A percentile compares a stretch with the other conserved stretches of the same genome.
Evolutionary conservation across 1,140 invertebrate genomes (phyloP).

Genomic region (Venustaconcha ellipsiformis): DNA sequence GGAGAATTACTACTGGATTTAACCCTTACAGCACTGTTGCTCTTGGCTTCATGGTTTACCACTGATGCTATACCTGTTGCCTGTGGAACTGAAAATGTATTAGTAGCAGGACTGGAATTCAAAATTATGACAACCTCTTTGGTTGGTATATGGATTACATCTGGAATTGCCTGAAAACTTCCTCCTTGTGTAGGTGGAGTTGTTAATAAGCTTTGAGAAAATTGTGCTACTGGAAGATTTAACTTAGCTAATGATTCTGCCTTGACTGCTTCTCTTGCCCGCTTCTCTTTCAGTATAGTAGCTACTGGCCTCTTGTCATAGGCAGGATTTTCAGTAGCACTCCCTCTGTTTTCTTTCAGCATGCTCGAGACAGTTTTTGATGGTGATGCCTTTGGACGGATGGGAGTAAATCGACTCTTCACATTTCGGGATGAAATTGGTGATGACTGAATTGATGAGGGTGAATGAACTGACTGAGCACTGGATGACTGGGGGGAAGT

Average conservation of each 20-base stretch:
- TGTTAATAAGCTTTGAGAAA: slow-evolving; percentile 8
- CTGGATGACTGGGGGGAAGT: background rate
- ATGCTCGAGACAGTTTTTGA: slow-evolving; percentile 10
- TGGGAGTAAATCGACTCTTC: slow-evolving; percentile 21
- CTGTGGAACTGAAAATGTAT: too few species aligned
- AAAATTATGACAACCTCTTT: slow-evolving; percentile 24
- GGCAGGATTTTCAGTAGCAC: slow-evolving; percentile 1
- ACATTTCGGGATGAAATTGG: background rate
- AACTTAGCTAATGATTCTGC: slow-evolving; percentile 24
- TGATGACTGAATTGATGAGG: background rate
- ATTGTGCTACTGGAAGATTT: background rate
- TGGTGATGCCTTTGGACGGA: slow-evolving; percentile 31
- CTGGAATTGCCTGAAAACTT: slow-evolving; percentile 1
- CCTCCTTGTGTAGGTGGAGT: background rate
- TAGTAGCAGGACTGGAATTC: slow-evolving; percentile 3
- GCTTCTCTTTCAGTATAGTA: slow-evolving; percentile 34
- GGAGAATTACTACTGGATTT: too few species aligned
- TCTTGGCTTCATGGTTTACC: too few species aligned
- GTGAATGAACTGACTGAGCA: background rate
- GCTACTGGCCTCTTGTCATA: slow-evolving; percentile 32
- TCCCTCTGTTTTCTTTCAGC: slow-evolving; percentile 20
- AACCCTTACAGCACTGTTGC: too few species aligned
- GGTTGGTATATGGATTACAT: slow-evolving; percentile 3
- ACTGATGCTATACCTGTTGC: too few species aligned
- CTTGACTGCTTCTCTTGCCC: slow-evolving; percentile 22